Evolutionary conservation across 1,140 invertebrate species (phyloP), one percentile per base, ranked within the genome.

Genomic region (Aphis craccivora): DNA sequence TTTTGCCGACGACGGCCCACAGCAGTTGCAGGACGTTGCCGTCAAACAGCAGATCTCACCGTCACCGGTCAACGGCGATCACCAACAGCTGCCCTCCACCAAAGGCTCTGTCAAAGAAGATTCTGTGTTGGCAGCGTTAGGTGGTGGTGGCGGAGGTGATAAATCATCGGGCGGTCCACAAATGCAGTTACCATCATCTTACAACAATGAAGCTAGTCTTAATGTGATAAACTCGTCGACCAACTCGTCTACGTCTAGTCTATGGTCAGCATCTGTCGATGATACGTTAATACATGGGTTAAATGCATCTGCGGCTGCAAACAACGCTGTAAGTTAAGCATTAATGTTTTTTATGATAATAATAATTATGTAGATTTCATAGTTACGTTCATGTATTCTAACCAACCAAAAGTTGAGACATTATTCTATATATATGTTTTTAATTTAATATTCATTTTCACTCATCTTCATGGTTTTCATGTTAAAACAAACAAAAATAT

Each of bases 181-280:
- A 84, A 93, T 93, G 48, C 91, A 93, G 91, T 93, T 86, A 86
- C 91, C 91, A 51, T 83, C 90, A 30, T 93, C 91, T 37, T 93
- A 84, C 25, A 86, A 86, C 48, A 93, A 93, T 51, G 91, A 93
- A 86, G n/a, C 81, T 86, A 86, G 91, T 84, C 91, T 93, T 25
- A 93, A 93, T 86, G 91, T 86, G 81, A 93, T 93, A 84, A 93
- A 93, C 48, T 93, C 91, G n/a, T 93, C 91, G 23, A 93, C 91
- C 37, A 93, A 93, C 48, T 93, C 91, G 23, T 94, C 89, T 92
- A 89, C 53, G 90, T 94, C 91, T 76, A 91, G 76, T 86, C 87
- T 91, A 37, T 94, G 87, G 94, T 94, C 87, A 84, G 48, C 88
- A 40, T 94, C 92, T 23, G 83, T 94, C 30, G 93, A 87, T 67